Base-by-base conservation (phyloP, 2,797 vertebrate species). In the Sciurus vulgaris region DNA sequence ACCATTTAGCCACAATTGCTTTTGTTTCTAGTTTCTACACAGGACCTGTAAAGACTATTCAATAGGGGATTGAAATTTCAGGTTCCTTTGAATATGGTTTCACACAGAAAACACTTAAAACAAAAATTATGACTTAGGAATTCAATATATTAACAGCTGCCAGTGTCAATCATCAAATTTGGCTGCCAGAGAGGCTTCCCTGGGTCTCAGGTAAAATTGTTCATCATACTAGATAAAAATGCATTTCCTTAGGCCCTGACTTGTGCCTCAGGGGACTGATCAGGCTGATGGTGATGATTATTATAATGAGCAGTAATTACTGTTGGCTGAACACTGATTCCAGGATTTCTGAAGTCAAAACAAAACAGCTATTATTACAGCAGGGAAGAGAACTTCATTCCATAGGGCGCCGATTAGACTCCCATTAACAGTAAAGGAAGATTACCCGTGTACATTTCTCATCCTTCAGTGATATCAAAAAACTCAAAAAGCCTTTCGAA, bases 101-200 rank as follows among this genome's bases (percentile, higher is more conserved):
- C 38, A 93, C 82, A 87, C 76, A 84, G 92, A 96, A 94, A 97
- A 94, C n/a, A 88, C 84, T 96, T 97, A 94, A 93, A 92, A 96
- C 20, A 94, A 84, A 73, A 84, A 93, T 93, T 94, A 28, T 81
- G 61, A 94, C 83, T 87, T 89, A 93, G 76, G 79, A 94, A 96
- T 96, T 94, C 47, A 89, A 61, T 92, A 72, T 89, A 95, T 79
- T 93, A 93, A 94, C 67, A 93, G 69, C 56, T 97, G 81, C 44
- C 73, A 83, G 77, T 74, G 76, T 70, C n/a, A 73, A 85, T 85
- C 95, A 96, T 93, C 87, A 93, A 78, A 92, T 90, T 35, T 94
- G 67, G 74, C n/a, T 92, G 77, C 92, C 89, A 87, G 84, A 61
- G 73, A 90, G 83, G 49, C 67, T 87, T 35, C 65, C 69, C 11